Percentiles rank a stretch among this genome's conserved stretches.
phyloP scores from a whole-genome alignment of 2,113 vertebrate genomes.

The Ariopsis seemanni region DNA sequence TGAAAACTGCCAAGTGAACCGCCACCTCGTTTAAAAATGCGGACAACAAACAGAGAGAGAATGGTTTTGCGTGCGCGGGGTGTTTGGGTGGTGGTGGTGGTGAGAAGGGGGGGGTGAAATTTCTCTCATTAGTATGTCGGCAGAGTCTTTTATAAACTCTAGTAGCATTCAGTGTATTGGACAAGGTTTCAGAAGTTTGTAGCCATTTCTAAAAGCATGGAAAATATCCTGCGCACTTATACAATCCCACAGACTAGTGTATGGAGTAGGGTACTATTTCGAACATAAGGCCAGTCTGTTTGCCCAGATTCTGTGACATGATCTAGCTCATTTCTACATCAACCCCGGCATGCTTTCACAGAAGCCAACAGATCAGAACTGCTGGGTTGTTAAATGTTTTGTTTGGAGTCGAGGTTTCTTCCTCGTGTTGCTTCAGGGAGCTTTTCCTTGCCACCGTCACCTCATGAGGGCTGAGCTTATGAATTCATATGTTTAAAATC shows the following conservation, averaged over 20 bases:
- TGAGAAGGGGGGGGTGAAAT: neutral
- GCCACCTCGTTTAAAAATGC: conserved; percentile 40
- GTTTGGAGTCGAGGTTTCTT: too few species aligned
- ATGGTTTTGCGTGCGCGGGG: neutral
- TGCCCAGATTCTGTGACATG: neutral
- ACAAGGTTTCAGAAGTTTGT: neutral
- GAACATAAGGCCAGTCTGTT: neutral
- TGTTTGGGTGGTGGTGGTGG: neutral
- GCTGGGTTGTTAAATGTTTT: neutral
- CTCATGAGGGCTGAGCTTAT: too few species aligned
- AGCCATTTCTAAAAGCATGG: neutral
- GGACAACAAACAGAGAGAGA: conserved; percentile 35
- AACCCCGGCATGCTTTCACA: neutral
- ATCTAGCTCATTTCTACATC: neutral
- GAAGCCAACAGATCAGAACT: neutral
- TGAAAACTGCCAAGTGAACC: conserved; percentile 29
- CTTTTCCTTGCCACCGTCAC: too few species aligned
- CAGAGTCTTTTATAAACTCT: neutral
- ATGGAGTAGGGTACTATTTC: neutral
- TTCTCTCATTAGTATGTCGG: neutral
- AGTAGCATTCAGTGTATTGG: neutral
- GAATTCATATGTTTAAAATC: too few species aligned
- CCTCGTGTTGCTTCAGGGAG: too few species aligned
- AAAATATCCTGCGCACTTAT: neutral
- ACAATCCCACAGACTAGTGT: neutral